Conservation (phyloP, 2,797 vertebrate genomes). For the Cacajao melanocephalus region DNA sequence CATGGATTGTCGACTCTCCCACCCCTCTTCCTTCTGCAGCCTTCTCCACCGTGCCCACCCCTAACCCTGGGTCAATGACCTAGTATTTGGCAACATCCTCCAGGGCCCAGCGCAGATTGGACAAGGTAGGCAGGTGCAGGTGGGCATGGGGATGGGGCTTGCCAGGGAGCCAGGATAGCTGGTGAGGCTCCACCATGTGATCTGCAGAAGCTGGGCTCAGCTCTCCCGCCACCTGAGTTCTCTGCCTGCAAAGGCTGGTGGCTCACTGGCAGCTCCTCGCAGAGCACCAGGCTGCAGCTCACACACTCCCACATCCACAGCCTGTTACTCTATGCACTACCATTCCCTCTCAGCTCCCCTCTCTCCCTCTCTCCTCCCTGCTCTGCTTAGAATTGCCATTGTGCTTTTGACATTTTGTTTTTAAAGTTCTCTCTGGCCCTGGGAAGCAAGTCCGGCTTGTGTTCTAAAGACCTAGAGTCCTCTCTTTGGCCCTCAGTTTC, state of each 20-base stretch:
- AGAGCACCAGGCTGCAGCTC: background rate
- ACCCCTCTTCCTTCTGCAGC: no score
- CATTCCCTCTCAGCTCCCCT: background rate
- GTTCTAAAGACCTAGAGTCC: background rate
- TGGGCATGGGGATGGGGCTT: background rate
- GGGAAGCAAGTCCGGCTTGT: background rate
- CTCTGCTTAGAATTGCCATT: background rate
- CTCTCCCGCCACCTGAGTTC: accelerated
- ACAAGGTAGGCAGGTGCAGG: accelerated
- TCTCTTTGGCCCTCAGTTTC: background rate
- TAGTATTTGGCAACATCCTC: background rate
- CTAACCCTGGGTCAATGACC: background rate
- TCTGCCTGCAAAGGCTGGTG: background rate
- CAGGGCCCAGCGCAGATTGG: background rate
- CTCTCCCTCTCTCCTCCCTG: background rate
- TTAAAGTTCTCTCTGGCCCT: background rate
- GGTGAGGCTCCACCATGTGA: no score
- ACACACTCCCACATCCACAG: no score
- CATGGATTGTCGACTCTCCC: no score
- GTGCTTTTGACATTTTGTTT: background rate
- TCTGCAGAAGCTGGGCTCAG: accelerated
- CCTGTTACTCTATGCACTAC: background rate
- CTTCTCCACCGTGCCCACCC: accelerated
- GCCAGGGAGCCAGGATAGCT: background rate
- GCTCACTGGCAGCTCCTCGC: background rate